These are phyloP conservation scores for Cyclopterus lumpus DNA, from an alignment of 2,797 vertebrate genomes.

Conservation along the genomic window DNA sequence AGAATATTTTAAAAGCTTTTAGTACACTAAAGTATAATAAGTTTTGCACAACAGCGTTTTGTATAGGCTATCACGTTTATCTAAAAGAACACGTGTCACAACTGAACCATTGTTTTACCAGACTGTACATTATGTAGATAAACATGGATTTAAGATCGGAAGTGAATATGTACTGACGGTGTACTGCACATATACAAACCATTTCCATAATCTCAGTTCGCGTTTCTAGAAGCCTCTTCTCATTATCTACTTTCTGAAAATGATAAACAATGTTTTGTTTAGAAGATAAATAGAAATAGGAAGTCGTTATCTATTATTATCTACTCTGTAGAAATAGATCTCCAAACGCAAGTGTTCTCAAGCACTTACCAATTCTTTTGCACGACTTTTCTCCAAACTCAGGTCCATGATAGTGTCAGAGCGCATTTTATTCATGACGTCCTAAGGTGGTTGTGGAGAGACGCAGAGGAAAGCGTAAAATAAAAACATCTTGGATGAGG, in stretches of 20 bases:
- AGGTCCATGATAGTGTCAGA: slow-evolving; percentile 90
- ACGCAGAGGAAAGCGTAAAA: neutral
- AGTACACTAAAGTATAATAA: neutral
- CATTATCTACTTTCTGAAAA: slow-evolving; percentile 89
- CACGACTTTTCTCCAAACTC: slow-evolving; percentile 92
- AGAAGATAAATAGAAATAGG: neutral
- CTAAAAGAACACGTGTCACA: neutral
- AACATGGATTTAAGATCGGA: neutral
- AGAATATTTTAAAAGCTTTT: neutral
- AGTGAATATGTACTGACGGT: neutral
- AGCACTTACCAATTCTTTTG: slow-evolving; percentile 92
- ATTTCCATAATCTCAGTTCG: slow-evolving; percentile 91
- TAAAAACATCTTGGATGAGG: neutral
- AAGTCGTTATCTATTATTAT: neutral
- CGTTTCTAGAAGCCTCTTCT: slow-evolving; percentile 90
- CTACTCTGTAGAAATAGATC: neutral
- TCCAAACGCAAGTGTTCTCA: neutral
- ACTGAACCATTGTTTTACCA: neutral
- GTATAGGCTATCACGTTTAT: neutral
- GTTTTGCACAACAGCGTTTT: neutral
- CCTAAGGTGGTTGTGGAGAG: slow-evolving; percentile 75
- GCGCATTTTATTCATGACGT: slow-evolving; percentile 91
- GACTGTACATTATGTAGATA: neutral
- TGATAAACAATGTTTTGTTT: neutral
- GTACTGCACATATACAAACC: slow-evolving; percentile 83